Percentiles rank a stretch among this genome's conserved stretches.
Conservation (phyloP, 2,888 invertebrate genomes). For the Liposcelis brunnea region DNA sequence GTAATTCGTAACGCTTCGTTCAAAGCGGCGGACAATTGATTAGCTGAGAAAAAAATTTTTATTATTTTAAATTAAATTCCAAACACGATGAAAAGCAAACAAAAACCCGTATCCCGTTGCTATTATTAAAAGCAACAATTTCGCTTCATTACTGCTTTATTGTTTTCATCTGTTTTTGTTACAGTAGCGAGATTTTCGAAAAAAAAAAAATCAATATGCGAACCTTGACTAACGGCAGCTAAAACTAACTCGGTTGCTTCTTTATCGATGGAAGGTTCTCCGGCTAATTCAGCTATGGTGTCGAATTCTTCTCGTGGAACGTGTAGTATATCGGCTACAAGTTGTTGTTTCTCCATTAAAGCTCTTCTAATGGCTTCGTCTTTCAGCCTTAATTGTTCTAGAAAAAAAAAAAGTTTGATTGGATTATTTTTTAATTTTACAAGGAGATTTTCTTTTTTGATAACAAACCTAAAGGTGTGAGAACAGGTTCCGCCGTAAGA, state of each 20-base stretch:
- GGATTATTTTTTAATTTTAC: neutral
- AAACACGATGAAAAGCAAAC: too few species aligned
- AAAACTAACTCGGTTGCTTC: conserved; percentile 52
- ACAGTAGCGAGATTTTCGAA: neutral
- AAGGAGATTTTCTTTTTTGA: too few species aligned
- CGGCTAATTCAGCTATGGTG: conserved; percentile 47
- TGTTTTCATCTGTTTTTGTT: neutral
- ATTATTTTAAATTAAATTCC: too few species aligned
- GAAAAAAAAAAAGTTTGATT: conserved; percentile 19
- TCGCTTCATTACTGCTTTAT: too few species aligned
- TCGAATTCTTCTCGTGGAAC: conserved; percentile 53
- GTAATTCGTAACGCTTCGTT: conserved; percentile 37
- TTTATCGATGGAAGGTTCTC: conserved; percentile 37
- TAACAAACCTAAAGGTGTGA: conserved; percentile 52
- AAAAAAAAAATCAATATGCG: neutral
- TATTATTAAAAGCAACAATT: neutral
- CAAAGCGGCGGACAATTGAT: conserved; percentile 35
- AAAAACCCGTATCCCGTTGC: conserved; percentile 10
- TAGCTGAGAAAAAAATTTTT: conserved; percentile 26
- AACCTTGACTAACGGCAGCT: conserved; percentile 50
- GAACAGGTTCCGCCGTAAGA: conserved; percentile 56
- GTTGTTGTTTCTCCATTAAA: conserved; percentile 50
- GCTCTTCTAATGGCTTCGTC: conserved; percentile 52
- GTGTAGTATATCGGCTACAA: conserved; percentile 59
- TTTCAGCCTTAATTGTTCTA: conserved; percentile 55